Percentiles rank a stretch among this genome's conserved stretches.
These are phyloP conservation scores for Poecilia wingei DNA, from an alignment of 2,797 vertebrate genomes.

Conservation along the genomic window DNA sequence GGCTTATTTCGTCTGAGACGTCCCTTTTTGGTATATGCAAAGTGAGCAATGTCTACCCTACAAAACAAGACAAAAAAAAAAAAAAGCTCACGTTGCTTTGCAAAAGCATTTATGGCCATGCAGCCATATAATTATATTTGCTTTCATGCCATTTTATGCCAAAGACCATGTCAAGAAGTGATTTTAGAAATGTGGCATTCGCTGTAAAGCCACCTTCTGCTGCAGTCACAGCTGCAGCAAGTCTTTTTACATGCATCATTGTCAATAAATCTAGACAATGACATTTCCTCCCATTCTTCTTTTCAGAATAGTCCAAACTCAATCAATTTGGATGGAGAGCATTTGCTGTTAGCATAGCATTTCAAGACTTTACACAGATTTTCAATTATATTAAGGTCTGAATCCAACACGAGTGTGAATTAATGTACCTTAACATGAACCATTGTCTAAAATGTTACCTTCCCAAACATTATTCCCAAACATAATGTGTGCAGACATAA, in stretches of 20 bases:
- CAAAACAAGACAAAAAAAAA: background rate
- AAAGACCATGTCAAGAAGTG: background rate
- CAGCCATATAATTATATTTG: background rate
- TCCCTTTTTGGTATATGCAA: background rate
- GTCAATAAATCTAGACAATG: background rate
- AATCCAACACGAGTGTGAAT: too few relatives aligned
- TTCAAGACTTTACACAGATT: background rate
- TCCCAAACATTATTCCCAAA: too few relatives aligned
- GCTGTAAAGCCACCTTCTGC: background rate
- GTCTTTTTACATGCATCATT: background rate
- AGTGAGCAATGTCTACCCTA: background rate
- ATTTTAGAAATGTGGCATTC: background rate
- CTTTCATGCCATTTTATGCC: background rate
- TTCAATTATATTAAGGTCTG: too few relatives aligned
- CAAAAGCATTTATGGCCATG: background rate
- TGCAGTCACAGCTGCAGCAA: background rate
- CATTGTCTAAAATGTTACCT: too few relatives aligned
- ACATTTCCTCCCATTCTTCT: background rate
- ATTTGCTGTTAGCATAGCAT: background rate
- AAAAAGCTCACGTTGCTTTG: background rate
- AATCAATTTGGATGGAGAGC: background rate
- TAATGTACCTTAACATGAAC: background rate
- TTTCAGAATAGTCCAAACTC: background rate
- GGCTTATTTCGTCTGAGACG: background rate
- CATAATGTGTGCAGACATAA: too few relatives aligned